These are phyloP conservation scores for Copidosoma aretas DNA, from an alignment of 2,888 invertebrate species.

Conservation along the genomic window DNA sequence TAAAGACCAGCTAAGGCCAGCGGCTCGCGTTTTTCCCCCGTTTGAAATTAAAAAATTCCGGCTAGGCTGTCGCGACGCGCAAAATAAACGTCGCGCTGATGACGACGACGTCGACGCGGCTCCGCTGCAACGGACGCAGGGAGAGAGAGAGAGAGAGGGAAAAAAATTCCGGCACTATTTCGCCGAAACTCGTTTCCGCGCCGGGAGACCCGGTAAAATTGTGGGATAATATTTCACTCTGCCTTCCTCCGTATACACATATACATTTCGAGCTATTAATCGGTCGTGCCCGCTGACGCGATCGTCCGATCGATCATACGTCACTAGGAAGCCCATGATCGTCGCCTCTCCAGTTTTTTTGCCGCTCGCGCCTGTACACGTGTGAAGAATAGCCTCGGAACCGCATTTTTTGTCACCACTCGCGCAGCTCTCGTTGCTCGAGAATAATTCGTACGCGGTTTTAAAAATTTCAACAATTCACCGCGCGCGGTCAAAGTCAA, in stretches of 20 bases:
- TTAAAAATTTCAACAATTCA: too few relatives aligned
- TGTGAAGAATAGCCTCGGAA: too few relatives aligned
- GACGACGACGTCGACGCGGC: too few relatives aligned
- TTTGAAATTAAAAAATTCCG: constrained; percentile 17
- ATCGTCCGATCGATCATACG: constrained; percentile 9
- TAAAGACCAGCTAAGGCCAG: background rate
- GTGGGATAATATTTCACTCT: constrained; percentile 1
- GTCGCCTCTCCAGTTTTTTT: background rate
- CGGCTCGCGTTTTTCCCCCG: background rate
- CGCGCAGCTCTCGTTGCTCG: too few relatives aligned
- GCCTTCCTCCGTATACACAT: background rate
- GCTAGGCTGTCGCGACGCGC: background rate
- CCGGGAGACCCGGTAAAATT: background rate
- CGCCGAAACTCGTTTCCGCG: constrained; percentile 14
- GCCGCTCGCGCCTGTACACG: too few relatives aligned
- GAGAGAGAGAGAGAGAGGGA: background rate
- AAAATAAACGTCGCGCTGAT: constrained; percentile 4
- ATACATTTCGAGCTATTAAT: constrained; percentile 15
- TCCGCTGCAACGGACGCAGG: too few relatives aligned
- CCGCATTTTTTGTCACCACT: too few relatives aligned
- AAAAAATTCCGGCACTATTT: background rate
- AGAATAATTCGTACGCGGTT: too few relatives aligned
- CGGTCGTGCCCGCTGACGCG: background rate
- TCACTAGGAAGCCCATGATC: background rate
- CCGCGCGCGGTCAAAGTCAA: too few relatives aligned